Conservation (phyloP, 2,113 vertebrate species). For the Pica pica region DNA sequence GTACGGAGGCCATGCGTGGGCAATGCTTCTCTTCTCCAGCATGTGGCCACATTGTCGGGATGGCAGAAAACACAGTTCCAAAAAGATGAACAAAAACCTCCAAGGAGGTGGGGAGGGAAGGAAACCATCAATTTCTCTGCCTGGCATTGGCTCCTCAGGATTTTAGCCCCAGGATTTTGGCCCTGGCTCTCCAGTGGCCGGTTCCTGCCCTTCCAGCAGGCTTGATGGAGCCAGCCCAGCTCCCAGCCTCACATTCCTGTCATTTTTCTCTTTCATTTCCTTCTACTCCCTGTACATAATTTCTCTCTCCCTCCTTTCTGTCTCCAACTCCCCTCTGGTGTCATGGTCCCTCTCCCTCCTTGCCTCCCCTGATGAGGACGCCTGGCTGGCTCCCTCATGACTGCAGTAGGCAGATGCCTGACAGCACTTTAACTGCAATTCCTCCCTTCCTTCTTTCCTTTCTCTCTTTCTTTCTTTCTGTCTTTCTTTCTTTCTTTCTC, state of each 20-base stretch:
- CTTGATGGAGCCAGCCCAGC: background rate
- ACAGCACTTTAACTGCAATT: slow-evolving; percentile 33
- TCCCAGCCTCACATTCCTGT: slow-evolving; percentile 38
- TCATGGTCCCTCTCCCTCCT: background rate
- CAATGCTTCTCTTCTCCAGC: background rate
- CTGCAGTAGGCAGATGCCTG: background rate
- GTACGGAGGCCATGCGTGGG: rapidly evolving
- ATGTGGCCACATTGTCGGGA: background rate
- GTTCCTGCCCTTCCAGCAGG: background rate
- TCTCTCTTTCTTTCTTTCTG: background rate
- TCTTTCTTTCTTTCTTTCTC: too few relatives aligned
- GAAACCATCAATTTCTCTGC: background rate
- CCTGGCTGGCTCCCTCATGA: background rate
- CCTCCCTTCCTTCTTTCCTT: background rate
- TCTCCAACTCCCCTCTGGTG: background rate
- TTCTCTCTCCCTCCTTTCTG: slow-evolving; percentile 14
- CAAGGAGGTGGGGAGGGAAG: background rate
- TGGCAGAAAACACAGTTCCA: background rate
- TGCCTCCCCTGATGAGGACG: background rate
- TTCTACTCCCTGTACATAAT: slow-evolving; percentile 39
- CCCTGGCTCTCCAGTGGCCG: background rate
- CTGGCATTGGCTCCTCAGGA: background rate
- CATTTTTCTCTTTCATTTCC: slow-evolving; percentile 52
- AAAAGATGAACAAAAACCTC: background rate
- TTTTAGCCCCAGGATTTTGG: background rate